Evolutionary conservation across 2,113 vertebrate species (phyloP).

Genomic region (Coptodon bakossiorum): DNA sequence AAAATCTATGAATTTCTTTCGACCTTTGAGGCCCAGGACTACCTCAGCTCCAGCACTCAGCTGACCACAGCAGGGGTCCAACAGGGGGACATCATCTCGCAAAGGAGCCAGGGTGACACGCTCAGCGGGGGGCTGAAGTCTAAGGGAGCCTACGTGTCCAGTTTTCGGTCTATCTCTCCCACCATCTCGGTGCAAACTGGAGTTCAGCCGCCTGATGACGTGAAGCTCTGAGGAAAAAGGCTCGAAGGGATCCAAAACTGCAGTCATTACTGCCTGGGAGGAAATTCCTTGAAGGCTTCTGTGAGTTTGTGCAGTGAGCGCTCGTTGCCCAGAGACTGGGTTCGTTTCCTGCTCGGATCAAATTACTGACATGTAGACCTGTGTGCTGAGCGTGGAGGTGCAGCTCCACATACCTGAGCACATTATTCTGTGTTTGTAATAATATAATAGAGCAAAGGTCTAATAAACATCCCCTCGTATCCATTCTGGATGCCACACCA

Average conservation of each 20-base stretch:
- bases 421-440: not conserved
- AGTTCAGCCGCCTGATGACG: constrained; percentile 24
- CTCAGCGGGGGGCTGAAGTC: constrained; percentile 19
- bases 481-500: not conserved
- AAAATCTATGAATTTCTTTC: constrained; percentile 37
- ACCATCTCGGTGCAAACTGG: not conserved
- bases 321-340: constrained; percentile 53
- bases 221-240: constrained; percentile 1
- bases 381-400: not conserved
- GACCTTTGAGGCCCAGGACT: constrained; percentile 47
- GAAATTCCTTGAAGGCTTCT: not conserved
- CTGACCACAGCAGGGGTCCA: constrained; percentile 59
- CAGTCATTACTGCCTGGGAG: not conserved
- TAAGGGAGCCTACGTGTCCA: not conserved
- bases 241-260: not conserved
- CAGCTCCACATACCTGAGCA: not conserved
- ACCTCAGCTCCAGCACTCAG: constrained; percentile 62
- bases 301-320: not conserved
- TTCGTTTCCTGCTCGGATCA: constrained; percentile 33
- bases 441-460: not conserved
- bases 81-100: constrained; percentile 46
- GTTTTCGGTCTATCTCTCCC: not conserved
- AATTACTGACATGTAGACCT: constrained; percentile 33
- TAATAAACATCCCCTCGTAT: not conserved
- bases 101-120: constrained; percentile 45